These are phyloP conservation scores for Vidua macroura DNA, from an alignment of 2,113 vertebrate genomes.

Conservation along the genomic window DNA sequence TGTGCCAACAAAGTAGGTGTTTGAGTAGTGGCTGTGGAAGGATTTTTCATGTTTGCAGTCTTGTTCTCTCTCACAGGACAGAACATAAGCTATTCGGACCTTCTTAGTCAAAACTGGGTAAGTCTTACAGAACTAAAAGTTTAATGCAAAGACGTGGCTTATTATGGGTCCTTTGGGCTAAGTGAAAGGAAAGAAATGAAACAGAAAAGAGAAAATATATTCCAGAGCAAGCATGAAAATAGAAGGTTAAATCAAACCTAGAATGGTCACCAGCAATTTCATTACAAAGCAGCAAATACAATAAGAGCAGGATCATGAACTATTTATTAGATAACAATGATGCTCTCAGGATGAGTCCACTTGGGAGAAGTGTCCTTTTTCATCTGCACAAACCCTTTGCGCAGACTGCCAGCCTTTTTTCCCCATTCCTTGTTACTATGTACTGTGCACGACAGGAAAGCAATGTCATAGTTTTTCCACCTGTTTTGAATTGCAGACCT, in stretches of 20 bases:
- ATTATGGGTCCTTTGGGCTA: not conserved
- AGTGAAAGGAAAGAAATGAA: not conserved
- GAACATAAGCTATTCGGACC: not conserved
- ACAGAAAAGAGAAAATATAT: not conserved
- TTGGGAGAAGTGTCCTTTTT: not conserved
- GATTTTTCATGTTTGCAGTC: not conserved
- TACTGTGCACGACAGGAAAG: not conserved
- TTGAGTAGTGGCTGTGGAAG: not conserved
- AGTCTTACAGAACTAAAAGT: not conserved
- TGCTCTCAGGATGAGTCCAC: not conserved
- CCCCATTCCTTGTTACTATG: not conserved
- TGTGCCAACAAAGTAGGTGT: conserved; percentile 16
- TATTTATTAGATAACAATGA: not conserved
- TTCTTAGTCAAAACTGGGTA: not conserved
- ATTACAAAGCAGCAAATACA: not conserved
- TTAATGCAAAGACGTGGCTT: not conserved
- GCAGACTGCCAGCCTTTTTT: not conserved
- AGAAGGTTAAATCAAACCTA: not conserved
- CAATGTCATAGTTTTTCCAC: not conserved
- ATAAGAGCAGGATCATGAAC: not conserved
- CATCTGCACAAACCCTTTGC: not conserved
- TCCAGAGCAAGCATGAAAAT: not conserved
- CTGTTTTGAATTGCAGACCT: not conserved
- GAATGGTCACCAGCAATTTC: not conserved
- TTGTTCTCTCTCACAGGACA: conserved; percentile 9